Base-by-base conservation (phyloP, 2,113 vertebrate genomes). In the Halcyon malimbica region DNA sequence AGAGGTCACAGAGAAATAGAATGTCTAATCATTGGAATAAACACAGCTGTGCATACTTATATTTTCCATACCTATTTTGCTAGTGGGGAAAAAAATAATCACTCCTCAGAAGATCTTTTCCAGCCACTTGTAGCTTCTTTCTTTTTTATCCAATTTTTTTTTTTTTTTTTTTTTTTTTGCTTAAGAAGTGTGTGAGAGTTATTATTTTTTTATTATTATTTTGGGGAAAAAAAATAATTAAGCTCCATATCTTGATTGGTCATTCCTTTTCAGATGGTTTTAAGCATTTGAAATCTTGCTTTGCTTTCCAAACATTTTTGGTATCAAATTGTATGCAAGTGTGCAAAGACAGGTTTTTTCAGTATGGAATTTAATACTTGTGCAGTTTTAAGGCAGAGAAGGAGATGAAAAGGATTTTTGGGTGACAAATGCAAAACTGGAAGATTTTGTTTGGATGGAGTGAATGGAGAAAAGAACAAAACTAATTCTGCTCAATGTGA, bases 1-100 rank as follows among this genome's bases (percentile, higher is more conserved):
- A 95, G 93, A 89, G 97, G 97, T 97, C 97, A 97, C 93, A 92
- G 90, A 94, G 87, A 94, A 95, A 94, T 71, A 95, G 96, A 96
- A 97, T 93, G 96, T 89, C 95, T 97, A 97, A 97, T 97, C 96
- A 97, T 91, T 89, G 97, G 85, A 95, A 97, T 97, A 97, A 97
- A 97, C 96, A 97, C 97, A 97, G 97, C 97, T 97, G 97, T 95
- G 91, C 91, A 86, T 94, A 97, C 96, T 96, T 96, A 97, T 50
- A 73, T 96, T 96, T 97, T 97, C 93, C 91, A 93, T 96, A 95
- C 95, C 50, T 91, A 94, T 95, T 95, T 94, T 96, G 86, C 91
- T 95, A 93, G 94, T 91, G 77, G 83, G 86, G n/a, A 19, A 39
- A 59, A 94, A 94, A 89, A 93, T 37, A 89, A 83, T 70, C 18